Evolutionary conservation across 2,113 vertebrate species (phyloP).

Genomic region (Scopus umbretta): DNA sequence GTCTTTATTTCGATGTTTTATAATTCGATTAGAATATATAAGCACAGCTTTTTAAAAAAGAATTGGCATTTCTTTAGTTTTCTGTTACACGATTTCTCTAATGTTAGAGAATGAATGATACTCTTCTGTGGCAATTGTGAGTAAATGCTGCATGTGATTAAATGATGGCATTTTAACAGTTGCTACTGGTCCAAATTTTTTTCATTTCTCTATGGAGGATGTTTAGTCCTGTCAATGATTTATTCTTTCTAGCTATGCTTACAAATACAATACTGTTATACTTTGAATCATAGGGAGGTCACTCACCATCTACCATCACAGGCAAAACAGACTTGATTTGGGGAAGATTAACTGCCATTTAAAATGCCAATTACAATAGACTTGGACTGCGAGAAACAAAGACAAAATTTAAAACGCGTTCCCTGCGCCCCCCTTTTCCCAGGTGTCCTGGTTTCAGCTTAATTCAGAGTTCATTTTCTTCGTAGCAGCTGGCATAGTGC

Average conservation of each 20-base stretch:
- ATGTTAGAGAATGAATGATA: neutral
- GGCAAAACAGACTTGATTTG: neutral
- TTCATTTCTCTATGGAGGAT: neutral
- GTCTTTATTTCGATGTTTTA: neutral
- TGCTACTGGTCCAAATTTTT: neutral
- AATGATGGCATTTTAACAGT: neutral
- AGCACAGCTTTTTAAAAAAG: neutral
- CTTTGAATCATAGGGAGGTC: neutral
- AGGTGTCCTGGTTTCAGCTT: too few species aligned
- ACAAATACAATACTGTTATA: neutral
- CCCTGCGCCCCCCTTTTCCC: neutral
- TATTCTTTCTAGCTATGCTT: neutral
- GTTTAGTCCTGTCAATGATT: neutral
- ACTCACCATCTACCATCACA: neutral
- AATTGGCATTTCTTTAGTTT: rapidly evolving
- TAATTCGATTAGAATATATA: neutral
- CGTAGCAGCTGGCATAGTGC: too few species aligned
- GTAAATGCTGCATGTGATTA: neutral
- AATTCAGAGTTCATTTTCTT: too few species aligned
- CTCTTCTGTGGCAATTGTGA: neutral
- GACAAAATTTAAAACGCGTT: neutral
- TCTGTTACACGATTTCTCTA: neutral
- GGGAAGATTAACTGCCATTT: neutral
- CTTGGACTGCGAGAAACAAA: neutral
- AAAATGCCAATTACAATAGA: neutral